phyloP scores from a whole-genome alignment of 2,113 vertebrate species.

The Pungitius pungitius region DNA sequence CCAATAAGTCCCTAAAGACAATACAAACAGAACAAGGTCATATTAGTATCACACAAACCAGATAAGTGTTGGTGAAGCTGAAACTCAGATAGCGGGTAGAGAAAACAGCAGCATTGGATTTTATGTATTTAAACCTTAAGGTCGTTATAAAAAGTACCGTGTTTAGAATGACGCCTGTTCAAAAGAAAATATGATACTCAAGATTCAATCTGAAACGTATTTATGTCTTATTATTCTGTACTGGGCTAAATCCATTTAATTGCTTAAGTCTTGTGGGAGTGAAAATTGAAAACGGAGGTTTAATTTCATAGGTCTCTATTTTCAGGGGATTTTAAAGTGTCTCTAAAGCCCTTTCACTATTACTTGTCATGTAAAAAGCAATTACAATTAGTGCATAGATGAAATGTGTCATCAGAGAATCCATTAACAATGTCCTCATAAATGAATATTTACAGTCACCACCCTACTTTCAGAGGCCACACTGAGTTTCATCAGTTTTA shows the following conservation, averaged over 20 bases:
- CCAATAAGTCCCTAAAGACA: slow-evolving; percentile 1
- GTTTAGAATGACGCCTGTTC: slow-evolving; percentile 47
- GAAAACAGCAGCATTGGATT: slow-evolving; percentile 17
- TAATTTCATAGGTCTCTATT: slow-evolving; percentile 81
- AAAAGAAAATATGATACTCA: slow-evolving; percentile 16
- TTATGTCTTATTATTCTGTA: slow-evolving; percentile 75
- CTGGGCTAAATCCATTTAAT: slow-evolving; percentile 77
- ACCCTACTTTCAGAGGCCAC: slow-evolving; percentile 68
- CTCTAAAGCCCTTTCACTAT: slow-evolving; percentile 78
- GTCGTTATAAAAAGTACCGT: slow-evolving; percentile 22
- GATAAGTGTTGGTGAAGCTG: background rate
- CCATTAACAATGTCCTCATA: slow-evolving; percentile 77
- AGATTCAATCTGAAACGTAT: slow-evolving; percentile 60
- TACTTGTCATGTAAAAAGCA: slow-evolving; percentile 79
- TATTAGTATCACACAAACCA: background rate
- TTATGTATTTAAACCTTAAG: background rate
- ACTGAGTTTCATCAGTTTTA: slow-evolving; percentile 56
- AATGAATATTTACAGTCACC: slow-evolving; percentile 75
- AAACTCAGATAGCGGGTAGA: slow-evolving; percentile 6
- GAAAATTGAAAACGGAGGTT: slow-evolving; percentile 84
- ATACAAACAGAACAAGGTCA: slow-evolving; percentile 14
- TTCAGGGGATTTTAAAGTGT: slow-evolving; percentile 76
- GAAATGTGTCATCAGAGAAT: slow-evolving; percentile 76
- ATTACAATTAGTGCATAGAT: slow-evolving; percentile 77
- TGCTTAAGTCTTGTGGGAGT: slow-evolving; percentile 75